phyloP scores from a whole-genome alignment of 2,888 invertebrate species.

The Agapetus fuscipes region DNA sequence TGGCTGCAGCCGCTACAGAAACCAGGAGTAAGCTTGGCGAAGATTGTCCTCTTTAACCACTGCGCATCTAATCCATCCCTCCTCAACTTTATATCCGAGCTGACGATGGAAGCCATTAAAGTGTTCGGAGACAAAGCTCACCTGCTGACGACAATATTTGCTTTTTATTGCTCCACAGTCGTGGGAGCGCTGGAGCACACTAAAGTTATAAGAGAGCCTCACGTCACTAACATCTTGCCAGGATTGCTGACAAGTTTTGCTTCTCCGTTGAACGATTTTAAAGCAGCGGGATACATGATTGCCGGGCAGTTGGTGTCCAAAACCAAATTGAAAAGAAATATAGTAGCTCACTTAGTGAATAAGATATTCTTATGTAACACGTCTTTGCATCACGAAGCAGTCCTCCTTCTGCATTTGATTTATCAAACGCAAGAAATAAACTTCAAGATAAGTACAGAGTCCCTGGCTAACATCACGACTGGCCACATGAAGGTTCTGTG shows the following conservation, averaged over 20 bases:
- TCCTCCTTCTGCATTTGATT: slow-evolving; percentile 57
- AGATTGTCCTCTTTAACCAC: slow-evolving; percentile 61
- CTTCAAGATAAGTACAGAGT: slow-evolving; percentile 39
- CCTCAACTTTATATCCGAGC: slow-evolving; percentile 51
- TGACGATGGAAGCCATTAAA: slow-evolving; percentile 47
- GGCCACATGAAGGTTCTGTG: slow-evolving; percentile 33
- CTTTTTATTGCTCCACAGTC: slow-evolving; percentile 70
- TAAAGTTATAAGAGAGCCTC: slow-evolving; percentile 47
- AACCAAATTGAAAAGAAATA: slow-evolving; percentile 49
- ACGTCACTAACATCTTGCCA: slow-evolving; percentile 60
- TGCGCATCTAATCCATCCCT: slow-evolving; percentile 55
- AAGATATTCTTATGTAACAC: slow-evolving; percentile 33
- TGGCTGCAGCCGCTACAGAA: slow-evolving; percentile 70
- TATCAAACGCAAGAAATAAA: slow-evolving; percentile 54
- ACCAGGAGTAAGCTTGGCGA: slow-evolving; percentile 63
- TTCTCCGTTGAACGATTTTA: slow-evolving; percentile 58
- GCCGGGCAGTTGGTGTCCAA: slow-evolving; percentile 59
- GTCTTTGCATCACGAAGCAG: slow-evolving; percentile 46
- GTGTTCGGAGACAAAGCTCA: slow-evolving; percentile 48
- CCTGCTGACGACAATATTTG: slow-evolving; percentile 59
- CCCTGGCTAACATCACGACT: slow-evolving; percentile 40
- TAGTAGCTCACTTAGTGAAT: slow-evolving; percentile 52
- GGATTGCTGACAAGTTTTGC: slow-evolving; percentile 61
- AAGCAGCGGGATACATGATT: slow-evolving; percentile 65
- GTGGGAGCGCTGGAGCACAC: slow-evolving; percentile 58